These are phyloP conservation scores for Hyperopisus bebe DNA, from an alignment of 2,113 vertebrate species.

Conservation along the genomic window DNA sequence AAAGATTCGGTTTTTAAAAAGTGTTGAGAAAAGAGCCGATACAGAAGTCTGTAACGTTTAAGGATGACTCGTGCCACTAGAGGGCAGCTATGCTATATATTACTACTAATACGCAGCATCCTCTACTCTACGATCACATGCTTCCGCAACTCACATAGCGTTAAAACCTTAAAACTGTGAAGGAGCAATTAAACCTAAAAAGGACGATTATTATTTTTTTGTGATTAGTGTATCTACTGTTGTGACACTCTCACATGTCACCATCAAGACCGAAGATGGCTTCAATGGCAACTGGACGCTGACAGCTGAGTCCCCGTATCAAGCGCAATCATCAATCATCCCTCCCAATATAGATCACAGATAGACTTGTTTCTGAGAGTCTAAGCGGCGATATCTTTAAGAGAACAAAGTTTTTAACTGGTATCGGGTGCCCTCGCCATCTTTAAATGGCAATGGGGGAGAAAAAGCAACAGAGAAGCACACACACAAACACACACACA, in stretches of 20 bases:
- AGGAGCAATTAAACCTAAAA: neutral
- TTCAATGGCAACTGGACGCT: neutral
- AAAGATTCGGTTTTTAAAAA: neutral
- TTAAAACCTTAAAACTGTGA: neutral
- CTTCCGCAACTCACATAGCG: neutral
- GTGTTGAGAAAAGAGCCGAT: neutral
- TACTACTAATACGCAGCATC: neutral
- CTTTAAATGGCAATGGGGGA: slow-evolving; percentile 43
- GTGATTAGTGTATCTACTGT: neutral
- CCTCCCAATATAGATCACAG: neutral
- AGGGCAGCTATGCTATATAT: slow-evolving; percentile 9
- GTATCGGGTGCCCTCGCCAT: slow-evolving; percentile 14
- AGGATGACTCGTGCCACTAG: neutral
- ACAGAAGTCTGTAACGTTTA: neutral
- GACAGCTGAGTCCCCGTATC: neutral
- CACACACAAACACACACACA: slow-evolving; percentile 23
- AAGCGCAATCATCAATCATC: neutral
- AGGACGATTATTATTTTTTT: neutral
- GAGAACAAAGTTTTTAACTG: slow-evolving; percentile 8
- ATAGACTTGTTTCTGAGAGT: neutral
- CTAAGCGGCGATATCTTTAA: neutral
- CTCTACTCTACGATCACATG: neutral
- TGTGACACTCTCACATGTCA: neutral
- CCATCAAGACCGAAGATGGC: neutral
- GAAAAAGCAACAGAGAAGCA: slow-evolving; percentile 7